Evolutionary conservation across 1,140 invertebrate genomes (phyloP).

Genomic region (Lasioglossum baleicum): DNA sequence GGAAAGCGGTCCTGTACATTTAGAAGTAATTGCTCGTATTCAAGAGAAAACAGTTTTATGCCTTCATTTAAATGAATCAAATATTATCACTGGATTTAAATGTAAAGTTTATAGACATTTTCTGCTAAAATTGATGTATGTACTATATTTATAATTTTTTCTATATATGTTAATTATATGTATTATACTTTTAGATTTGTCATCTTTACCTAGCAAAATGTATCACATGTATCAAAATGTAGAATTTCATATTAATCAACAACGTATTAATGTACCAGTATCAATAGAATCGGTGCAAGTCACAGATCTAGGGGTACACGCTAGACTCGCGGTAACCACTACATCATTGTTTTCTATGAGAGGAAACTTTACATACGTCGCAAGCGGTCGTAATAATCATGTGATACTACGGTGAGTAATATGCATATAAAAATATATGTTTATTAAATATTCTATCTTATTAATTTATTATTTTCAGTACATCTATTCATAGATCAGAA

Average conservation of each 20-base stretch:
- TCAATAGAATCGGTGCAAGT: conserved; percentile 79
- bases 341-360: conserved; percentile 81
- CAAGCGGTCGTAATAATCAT: conserved; percentile 80
- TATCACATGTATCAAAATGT: conserved; percentile 76
- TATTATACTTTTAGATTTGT: conserved; percentile 69
- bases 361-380: conserved; percentile 80
- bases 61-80: conserved; percentile 81
- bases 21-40: conserved; percentile 82
- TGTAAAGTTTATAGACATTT: conserved; percentile 67
- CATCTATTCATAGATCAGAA: conserved; percentile 82
- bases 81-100: conserved; percentile 77
- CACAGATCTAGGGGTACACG: conserved; percentile 81
- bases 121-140: conserved; percentile 40
- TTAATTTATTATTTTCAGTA: conserved; percentile 69
- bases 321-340: conserved; percentile 77
- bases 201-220: conserved; percentile 71
- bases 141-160: background rate
- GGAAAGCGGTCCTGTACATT: conserved; percentile 77
- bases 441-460: conserved; percentile 5
- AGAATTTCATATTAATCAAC: conserved; percentile 80
- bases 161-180: background rate
- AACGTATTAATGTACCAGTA: conserved; percentile 78
- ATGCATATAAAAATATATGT: conserved; percentile 59
- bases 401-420: conserved; percentile 80
- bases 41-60: conserved; percentile 82